Base-by-base conservation (phyloP, 2,888 invertebrate species). In the Blera fallax region DNA sequence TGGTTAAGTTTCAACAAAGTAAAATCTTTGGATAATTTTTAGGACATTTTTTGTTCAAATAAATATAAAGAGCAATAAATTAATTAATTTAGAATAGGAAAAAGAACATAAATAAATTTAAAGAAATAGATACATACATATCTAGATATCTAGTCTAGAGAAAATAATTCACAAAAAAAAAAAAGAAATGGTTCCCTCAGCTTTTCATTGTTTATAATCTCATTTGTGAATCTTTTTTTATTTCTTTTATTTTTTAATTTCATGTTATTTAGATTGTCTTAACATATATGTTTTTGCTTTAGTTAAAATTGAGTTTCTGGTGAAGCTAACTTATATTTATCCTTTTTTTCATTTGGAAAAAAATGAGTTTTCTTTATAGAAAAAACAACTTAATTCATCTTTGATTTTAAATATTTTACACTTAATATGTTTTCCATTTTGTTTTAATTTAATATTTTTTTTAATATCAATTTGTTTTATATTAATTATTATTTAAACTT, bases 261-360 rank as follows among this genome's bases (percentile, higher is more conserved):
- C 10, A 18, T 2, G 16, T 18, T 43, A 27, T 40, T 62, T 40
- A 62, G 62, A 73, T 73, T 73, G 62, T 62, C 73, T 73, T 73
- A 73, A 50, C n/a, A 45, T 21, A 64, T 54, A 54, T 4, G 34
- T 32, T 70, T 56, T 24, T 3, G 2, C 4, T 32, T 45, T 56
- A 0, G 16, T 43, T 29, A n/a, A 24, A 34, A 45, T 74, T 56
- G 50, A 43, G 43, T 74, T 64, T 40, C 50, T 52, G 27, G 5
- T 65, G 27, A 56, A 56, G 54, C 56, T 65, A 29, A 69, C 43
- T 34, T 74, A 65, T 11, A 11, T 60, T 27, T 67, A 10, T 32
- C 10, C 37, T 34, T 56, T 60, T 27, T 67, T 6, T 32, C 10
- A 37, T 34, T 56, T 27, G 32, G n/a, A 14, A 21, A 43, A 40